phyloP scores from a whole-genome alignment of 2,888 invertebrate genomes.

The Drosophila stalkeri region DNA sequence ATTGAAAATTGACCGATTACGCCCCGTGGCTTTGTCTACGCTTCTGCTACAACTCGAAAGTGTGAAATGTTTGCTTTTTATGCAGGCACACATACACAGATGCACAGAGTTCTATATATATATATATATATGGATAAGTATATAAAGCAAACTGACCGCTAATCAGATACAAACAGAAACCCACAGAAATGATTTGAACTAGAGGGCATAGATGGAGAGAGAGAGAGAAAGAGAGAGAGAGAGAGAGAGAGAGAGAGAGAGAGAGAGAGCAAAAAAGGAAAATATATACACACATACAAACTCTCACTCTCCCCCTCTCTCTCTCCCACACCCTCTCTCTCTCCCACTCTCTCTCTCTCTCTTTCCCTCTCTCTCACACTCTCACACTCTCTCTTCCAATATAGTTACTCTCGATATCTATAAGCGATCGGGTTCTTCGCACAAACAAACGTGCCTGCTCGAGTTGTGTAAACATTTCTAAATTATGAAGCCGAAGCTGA shows the following conservation, averaged over 20 bases:
- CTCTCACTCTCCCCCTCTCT: background rate
- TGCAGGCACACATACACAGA: slow-evolving; percentile 20
- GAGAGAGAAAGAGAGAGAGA: background rate
- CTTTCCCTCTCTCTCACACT: background rate
- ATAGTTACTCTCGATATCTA: slow-evolving; percentile 39
- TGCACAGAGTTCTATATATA: background rate
- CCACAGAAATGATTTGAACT: slow-evolving; percentile 1
- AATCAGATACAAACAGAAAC: slow-evolving; percentile 19
- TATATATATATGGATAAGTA: background rate
- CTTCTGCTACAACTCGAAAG: slow-evolving; percentile 6
- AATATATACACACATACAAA: background rate
- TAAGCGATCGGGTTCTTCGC: slow-evolving; percentile 54
- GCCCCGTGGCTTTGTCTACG: slow-evolving; percentile 7
- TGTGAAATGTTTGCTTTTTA: slow-evolving; percentile 53
- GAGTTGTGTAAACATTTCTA: slow-evolving; percentile 36
- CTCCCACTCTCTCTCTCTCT: background rate
- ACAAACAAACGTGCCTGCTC: slow-evolving; percentile 39
- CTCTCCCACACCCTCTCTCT: background rate
- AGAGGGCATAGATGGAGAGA: too few relatives aligned
- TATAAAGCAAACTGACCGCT: slow-evolving; percentile 31
- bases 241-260: background rate
- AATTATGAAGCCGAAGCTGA: background rate
- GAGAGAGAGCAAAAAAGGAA: background rate
- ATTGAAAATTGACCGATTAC: slow-evolving; percentile 59
- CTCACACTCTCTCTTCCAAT: background rate